Conservation (phyloP, 2,797 vertebrate genomes). For the Chanos chanos region DNA sequence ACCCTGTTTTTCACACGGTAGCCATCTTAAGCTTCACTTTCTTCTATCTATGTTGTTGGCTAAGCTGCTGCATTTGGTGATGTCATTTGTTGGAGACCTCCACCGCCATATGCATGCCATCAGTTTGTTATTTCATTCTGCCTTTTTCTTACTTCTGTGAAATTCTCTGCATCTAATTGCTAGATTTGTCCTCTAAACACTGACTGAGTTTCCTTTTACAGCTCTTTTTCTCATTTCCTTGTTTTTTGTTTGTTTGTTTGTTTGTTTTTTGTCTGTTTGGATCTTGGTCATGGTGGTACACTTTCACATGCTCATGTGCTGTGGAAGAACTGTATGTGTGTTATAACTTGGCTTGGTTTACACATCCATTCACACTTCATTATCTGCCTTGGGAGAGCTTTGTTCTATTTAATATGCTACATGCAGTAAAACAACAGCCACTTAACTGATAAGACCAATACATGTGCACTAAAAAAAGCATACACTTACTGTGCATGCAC, state of each 20-base stretch:
- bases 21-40: constrained; percentile 29
- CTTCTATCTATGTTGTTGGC: constrained; percentile 41
- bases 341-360: constrained; percentile 56
- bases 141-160: constrained; percentile 8
- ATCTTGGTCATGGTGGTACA: constrained; percentile 42
- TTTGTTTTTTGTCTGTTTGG: constrained; percentile 44
- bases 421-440: constrained; percentile 21
- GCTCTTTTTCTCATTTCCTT: constrained; percentile 10
- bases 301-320: constrained; percentile 39
- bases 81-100: constrained; percentile 45
- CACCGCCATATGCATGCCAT: constrained; percentile 49
- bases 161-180: constrained; percentile 26
- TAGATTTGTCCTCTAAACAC: constrained; percentile 50
- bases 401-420: constrained; percentile 19
- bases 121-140: constrained; percentile 38
- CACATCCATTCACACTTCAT: constrained; percentile 52
- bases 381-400: constrained; percentile 31
- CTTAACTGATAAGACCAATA: constrained; percentile 11
- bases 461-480: neutral
- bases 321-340: constrained; percentile 39
- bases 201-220: constrained; percentile 31
- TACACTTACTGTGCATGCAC: neutral
- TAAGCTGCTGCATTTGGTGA: constrained; percentile 35
- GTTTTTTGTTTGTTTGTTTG: constrained; percentile 31
- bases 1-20: constrained; percentile 40